These are phyloP conservation scores for Amphiprion percula DNA, from an alignment of 2,113 vertebrate genomes.

Conservation along the genomic window DNA sequence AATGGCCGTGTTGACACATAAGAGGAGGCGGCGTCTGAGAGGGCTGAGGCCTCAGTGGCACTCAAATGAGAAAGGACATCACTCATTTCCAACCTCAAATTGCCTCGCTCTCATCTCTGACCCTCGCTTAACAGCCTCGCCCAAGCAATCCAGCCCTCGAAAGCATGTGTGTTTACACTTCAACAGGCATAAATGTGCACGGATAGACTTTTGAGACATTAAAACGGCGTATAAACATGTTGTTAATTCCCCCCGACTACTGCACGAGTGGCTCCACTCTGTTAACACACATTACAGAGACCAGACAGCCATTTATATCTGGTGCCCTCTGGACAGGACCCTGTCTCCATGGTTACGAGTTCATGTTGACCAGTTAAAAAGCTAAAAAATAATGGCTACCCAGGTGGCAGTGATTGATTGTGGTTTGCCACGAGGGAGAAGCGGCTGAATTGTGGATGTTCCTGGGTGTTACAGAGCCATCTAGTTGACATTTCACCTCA, in stretches of 20 bases:
- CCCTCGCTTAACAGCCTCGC: conserved; percentile 81
- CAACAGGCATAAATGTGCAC: conserved; percentile 13
- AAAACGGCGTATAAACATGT: not conserved
- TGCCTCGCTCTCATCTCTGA: conserved; percentile 86
- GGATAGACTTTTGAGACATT: not conserved
- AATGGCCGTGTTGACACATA: conserved; percentile 61
- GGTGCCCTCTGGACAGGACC: conserved; percentile 44
- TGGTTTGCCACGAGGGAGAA: conserved; percentile 42
- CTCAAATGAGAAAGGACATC: conserved; percentile 86
- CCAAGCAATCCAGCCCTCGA: conserved; percentile 52
- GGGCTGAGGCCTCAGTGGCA: conserved; percentile 60
- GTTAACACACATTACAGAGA: conserved; percentile 58
- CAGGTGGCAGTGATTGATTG: conserved; percentile 65
- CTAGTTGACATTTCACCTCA: conserved; percentile 73
- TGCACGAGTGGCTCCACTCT: conserved; percentile 27
- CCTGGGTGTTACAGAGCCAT: conserved; percentile 48
- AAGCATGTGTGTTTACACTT: conserved; percentile 61
- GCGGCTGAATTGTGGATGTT: conserved; percentile 41
- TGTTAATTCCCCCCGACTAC: not conserved
- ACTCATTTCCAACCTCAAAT: conserved; percentile 88
- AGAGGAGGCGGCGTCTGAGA: conserved; percentile 66
- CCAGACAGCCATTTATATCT: conserved; percentile 52
- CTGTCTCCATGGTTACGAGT: conserved; percentile 72
- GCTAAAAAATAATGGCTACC: conserved; percentile 63
- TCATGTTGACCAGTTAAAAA: conserved; percentile 68